Evolutionary conservation across 2,113 vertebrate genomes (phyloP).

Genomic region (Gobio gobio): DNA sequence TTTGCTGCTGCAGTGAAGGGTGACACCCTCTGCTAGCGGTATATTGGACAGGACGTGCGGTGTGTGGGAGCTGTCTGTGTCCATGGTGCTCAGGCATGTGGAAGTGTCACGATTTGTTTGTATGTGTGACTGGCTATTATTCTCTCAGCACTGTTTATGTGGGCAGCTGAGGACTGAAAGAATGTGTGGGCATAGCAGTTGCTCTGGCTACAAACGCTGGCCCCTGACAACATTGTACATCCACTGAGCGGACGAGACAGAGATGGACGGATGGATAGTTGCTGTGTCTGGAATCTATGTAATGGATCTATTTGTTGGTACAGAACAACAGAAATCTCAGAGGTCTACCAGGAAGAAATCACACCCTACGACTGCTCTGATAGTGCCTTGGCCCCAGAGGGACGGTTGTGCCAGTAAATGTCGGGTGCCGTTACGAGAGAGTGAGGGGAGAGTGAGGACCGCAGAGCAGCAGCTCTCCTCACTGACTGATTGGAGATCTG

Average conservation of each 20-base stretch:
- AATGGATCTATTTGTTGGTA: constrained; percentile 30
- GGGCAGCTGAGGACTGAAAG: constrained; percentile 42
- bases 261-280: constrained; percentile 47
- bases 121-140: constrained; percentile 47
- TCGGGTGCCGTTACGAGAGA: constrained; percentile 18
- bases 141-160: constrained; percentile 33
- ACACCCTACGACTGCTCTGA: constrained; percentile 11
- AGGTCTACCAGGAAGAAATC: constrained; percentile 8
- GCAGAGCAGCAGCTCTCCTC: constrained; percentile 3
- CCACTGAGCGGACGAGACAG: constrained; percentile 29
- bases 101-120: constrained; percentile 47
- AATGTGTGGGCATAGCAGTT: constrained; percentile 44
- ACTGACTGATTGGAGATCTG: constrained; percentile 50
- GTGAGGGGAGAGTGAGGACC: constrained; percentile 26
- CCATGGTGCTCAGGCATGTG: constrained; percentile 48
- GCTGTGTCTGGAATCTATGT: constrained; percentile 18
- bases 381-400: constrained; percentile 10
- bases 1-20: constrained; percentile 33
- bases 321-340: background rate
- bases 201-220: constrained; percentile 38
- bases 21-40: constrained; percentile 30
- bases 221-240: constrained; percentile 41
- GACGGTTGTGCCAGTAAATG: constrained; percentile 50
- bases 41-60: constrained; percentile 56
- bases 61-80: constrained; percentile 54